A percentile compares a stretch with the other conserved stretches of the same genome.
phyloP scores from a whole-genome alignment of 2,888 invertebrate species.

The Bimastos eiseni region DNA sequence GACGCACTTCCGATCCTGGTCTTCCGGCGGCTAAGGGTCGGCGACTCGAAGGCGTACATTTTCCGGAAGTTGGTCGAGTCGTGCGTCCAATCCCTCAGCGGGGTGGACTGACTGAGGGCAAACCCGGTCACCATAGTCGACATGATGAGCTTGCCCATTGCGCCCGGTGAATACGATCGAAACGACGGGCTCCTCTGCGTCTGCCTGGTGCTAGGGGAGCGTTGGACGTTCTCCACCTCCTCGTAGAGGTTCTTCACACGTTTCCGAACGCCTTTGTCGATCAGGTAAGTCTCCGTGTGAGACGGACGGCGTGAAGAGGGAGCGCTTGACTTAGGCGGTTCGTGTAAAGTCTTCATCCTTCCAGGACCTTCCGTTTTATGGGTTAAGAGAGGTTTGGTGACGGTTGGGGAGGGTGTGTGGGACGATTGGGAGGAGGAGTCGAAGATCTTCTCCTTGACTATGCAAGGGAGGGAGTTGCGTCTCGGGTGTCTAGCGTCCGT shows the following conservation, averaged over 20 bases:
- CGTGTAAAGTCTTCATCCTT: neutral
- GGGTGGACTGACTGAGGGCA: constrained; percentile 19
- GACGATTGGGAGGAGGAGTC: neutral
- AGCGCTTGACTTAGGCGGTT: neutral
- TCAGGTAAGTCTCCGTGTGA: constrained; percentile 30
- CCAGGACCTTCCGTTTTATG: neutral
- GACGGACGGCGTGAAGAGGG: neutral
- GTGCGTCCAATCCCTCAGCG: constrained; percentile 24
- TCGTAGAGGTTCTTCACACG: constrained; percentile 26
- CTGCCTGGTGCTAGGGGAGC: neutral
- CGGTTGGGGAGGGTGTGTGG: neutral
- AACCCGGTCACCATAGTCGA: constrained; percentile 15
- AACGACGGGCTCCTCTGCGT: neutral
- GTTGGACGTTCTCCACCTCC: neutral
- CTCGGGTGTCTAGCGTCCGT: neutral
- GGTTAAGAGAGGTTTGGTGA: neutral
- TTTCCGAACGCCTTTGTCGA: constrained; percentile 34
- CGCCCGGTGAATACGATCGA: neutral
- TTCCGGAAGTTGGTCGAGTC: neutral
- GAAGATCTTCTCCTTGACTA: constrained; percentile 33
- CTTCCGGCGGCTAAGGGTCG: constrained; percentile 29
- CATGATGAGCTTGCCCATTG: constrained; percentile 15
- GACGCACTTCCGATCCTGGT: constrained; percentile 34
- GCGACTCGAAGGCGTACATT: constrained; percentile 31
- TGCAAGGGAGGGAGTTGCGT: constrained; percentile 37